phyloP scores from a whole-genome alignment of 2,888 invertebrate species.

The Crematogaster levior region DNA sequence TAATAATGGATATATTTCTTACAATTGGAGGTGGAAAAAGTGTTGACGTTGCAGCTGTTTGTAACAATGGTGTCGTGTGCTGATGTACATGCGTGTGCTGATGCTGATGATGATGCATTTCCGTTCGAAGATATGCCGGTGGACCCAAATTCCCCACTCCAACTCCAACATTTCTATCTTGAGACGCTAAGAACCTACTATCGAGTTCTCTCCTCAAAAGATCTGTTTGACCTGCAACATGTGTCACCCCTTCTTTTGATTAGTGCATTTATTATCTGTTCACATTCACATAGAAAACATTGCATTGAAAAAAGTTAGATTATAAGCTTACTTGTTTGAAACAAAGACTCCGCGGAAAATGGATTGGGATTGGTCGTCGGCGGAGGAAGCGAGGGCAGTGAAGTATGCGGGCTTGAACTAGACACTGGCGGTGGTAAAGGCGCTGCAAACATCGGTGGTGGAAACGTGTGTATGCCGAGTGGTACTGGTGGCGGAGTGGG shows the following conservation, averaged over 20 bases:
- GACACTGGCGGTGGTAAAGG: conserved; percentile 87
- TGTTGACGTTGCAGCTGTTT: conserved; percentile 86
- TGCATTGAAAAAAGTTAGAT: conserved; percentile 7
- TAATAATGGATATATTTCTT: conserved; percentile 77
- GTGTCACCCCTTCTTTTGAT: conserved; percentile 81
- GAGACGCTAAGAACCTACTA: conserved; percentile 95
- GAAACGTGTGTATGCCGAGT: conserved; percentile 87
- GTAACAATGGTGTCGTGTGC: conserved; percentile 90
- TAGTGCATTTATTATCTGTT: conserved; percentile 48
- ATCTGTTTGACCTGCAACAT: conserved; percentile 91
- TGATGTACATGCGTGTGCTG: conserved; percentile 97
- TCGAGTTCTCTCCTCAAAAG: conserved; percentile 95
- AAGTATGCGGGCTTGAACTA: conserved; percentile 84
- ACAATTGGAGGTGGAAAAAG: conserved; percentile 90
- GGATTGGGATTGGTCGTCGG: conserved; percentile 91
- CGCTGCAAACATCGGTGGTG: conserved; percentile 90
- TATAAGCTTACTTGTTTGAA: conserved; percentile 92
- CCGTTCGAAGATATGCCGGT: conserved; percentile 91
- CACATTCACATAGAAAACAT: not conserved
- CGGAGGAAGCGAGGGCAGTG: conserved; percentile 83
- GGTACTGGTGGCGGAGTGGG: conserved; percentile 87
- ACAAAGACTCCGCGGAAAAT: conserved; percentile 95
- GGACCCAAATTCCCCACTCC: conserved; percentile 87
- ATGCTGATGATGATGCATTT: conserved; percentile 97
- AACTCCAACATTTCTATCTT: conserved; percentile 88